These are phyloP conservation scores for Platyscapa corneri DNA, from an alignment of 1,140 invertebrate genomes.

Conservation along the genomic window DNA sequence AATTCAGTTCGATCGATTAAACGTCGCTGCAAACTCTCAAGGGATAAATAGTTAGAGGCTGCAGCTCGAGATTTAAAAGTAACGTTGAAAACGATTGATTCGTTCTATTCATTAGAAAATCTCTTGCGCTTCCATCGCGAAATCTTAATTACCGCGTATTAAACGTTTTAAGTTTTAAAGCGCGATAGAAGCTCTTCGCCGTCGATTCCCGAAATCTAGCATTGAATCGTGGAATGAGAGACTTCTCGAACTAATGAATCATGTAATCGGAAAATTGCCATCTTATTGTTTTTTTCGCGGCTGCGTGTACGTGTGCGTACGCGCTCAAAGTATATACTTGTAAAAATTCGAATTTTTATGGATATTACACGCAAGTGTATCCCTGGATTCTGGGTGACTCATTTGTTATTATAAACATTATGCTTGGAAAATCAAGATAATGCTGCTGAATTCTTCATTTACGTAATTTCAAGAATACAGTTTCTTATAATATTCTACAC, in stretches of 20 bases:
- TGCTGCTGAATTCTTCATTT: neutral
- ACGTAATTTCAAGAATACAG: neutral
- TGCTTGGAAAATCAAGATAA: neutral
- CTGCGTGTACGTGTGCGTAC: too few species aligned
- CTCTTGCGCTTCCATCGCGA: neutral
- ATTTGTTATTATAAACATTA: conserved; percentile 1
- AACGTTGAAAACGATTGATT: neutral
- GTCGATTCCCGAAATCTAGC: neutral
- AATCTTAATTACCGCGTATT: neutral
- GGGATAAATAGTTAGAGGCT: too few species aligned
- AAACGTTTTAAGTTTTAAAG: neutral
- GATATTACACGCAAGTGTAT: neutral
- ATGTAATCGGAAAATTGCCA: neutral
- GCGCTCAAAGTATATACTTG: neutral
- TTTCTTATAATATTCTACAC: neutral
- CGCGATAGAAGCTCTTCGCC: too few species aligned
- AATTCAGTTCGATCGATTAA: neutral
- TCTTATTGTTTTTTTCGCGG: too few species aligned
- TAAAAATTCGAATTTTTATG: neutral
- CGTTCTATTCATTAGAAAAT: neutral
- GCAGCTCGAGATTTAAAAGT: neutral
- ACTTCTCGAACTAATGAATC: neutral
- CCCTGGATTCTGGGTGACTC: neutral
- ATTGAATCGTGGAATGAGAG: neutral
- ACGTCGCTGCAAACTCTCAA: too few species aligned